Percentiles rank a stretch among this genome's conserved stretches.
Conservation (phyloP, 2,888 invertebrate species). For the Amphipyra tragopoginis region DNA sequence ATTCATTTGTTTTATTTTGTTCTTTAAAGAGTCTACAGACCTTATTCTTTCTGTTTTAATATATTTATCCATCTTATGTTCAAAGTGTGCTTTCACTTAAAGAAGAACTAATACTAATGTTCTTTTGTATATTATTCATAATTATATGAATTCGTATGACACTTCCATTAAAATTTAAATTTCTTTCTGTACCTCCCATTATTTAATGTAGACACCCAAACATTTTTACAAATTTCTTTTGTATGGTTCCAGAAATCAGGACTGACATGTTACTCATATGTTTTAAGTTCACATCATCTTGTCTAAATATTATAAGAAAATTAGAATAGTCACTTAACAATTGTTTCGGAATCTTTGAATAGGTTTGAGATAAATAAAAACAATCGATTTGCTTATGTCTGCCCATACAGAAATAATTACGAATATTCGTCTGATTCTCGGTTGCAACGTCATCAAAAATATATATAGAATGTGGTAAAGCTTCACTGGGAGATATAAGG, state of each 20-base stretch:
- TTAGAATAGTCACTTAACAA: slow-evolving; percentile 4
- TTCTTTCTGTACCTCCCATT: slow-evolving; percentile 12
- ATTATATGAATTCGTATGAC: not conserved
- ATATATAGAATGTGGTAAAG: slow-evolving; percentile 13
- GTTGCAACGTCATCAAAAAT: slow-evolving; percentile 17
- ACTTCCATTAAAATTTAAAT: not conserved
- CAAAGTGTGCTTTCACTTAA: slow-evolving; percentile 1
- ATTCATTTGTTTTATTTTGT: slow-evolving; percentile 11
- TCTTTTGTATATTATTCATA: not conserved
- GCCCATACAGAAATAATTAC: slow-evolving; percentile 33
- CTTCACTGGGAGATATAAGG: slow-evolving; percentile 20
- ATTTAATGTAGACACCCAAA: slow-evolving; percentile 7
- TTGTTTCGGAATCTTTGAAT: slow-evolving; percentile 45
- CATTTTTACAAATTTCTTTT: slow-evolving; percentile 16
- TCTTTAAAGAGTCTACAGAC: slow-evolving; percentile 4
- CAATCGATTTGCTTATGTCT: slow-evolving; percentile 38
- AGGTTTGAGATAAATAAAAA: slow-evolving; percentile 55
- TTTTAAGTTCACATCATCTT: slow-evolving; percentile 10
- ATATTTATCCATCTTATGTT: slow-evolving; percentile 8
- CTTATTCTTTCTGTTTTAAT: not conserved
- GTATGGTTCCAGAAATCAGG: slow-evolving; percentile 14
- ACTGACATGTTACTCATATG: slow-evolving; percentile 11
- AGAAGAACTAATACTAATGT: not conserved
- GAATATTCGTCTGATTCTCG: slow-evolving; percentile 23
- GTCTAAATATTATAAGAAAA: slow-evolving; percentile 7